phyloP scores from a whole-genome alignment of 2,113 vertebrate species.

The rat (Rattus norvegicus) region GRCr8 NC_086027.1:81186001-81186500 shows the following conservation, averaged over 20 bases:
- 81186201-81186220: not conserved
- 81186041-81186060: not conserved
- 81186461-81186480: not conserved
- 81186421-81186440: not conserved
- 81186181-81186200: not conserved
- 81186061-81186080: not conserved
- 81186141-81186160: not conserved
- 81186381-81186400: not conserved
- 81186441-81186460: not conserved
- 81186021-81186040: not conserved
- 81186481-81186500: not conserved
- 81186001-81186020: slow-evolving; percentile 26
- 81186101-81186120: not conserved
- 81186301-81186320: not conserved
- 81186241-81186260: not conserved
- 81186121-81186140: not conserved
- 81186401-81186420: not conserved
- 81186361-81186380: not conserved
- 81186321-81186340: not conserved
- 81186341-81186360: not conserved
- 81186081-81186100: not conserved
- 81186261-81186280: not conserved
- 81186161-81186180: not conserved
- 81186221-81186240: not conserved
- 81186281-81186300: not conserved